Base-by-base conservation (phyloP, 2,888 invertebrate species). In the Timema cristinae region DNA sequence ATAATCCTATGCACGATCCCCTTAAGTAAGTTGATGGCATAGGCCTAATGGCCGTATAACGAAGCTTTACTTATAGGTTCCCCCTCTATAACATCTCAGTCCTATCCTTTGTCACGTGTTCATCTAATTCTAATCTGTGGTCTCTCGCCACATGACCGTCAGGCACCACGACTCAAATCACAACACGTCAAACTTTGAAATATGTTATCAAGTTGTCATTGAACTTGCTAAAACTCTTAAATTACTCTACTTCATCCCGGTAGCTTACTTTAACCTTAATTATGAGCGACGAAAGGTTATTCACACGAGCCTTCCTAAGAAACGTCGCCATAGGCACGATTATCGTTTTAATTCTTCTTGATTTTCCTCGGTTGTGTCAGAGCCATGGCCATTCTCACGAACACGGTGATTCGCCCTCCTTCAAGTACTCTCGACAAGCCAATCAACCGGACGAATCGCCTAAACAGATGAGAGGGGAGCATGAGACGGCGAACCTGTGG, bases 401-500 rank as follows among this genome's bases (percentile, higher is more conserved):
- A 47, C 83, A 85, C 75, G 84, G 87, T 75, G 89, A 90, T 78
- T 83, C 88, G 69, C 89, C 95, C 32, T 87, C 92, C 70, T 95
- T 89, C 80, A 96, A 95, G 83, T 97, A 96, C 82, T 92, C 94
- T 50, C 85, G 85, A 79, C 84, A 88, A 79, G 95, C 91, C 0
- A 90, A 90, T 78, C 83, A 59, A n/a, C 47, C 56, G 15, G 48
- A 66, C 11, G 10, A 51, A 7, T 7, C 73, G 72, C 59, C 73
- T 73, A 10, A 73, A 71, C 70, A 73, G 69, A 1, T 68, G 54
- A 56, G 32, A 15, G 9, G 47, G 11, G 63, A 63, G n/a, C 47
- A 47, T 13, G 75, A 75, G 32, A 73, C 68, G 0, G 32, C 68
- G 1, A 72, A 69, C 81, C 78, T 91, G 50, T 96, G 95, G 90